Evolutionary conservation across 2,888 invertebrate species (phyloP), one percentile per base, ranked within the genome.

Genomic region (Serripes groenlandicus): DNA sequence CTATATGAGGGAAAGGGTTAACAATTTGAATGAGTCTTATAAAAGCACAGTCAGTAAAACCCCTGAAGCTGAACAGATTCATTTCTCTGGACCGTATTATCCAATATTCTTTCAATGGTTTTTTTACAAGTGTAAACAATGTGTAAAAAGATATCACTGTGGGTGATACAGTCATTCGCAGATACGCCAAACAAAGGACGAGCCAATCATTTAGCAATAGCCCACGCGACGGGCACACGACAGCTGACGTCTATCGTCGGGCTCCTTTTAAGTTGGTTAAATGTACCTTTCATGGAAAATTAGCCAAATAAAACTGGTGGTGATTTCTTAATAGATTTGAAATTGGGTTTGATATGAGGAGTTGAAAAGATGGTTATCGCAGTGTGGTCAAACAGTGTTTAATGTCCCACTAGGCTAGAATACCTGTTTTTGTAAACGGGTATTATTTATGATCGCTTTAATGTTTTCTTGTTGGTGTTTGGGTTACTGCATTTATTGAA

Each of bases 171-270:
- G 35, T 30, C 21, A 37, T 37, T 74, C 64, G 32, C 42, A 66
- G 72, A 72, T 37, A 54, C 64, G 66, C 42, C 34, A 49, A 78
- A 72, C 78, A 78, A 78, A 78, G 78, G 35, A 42, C 64, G 26
- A 52, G 54, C 72, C 64, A 64, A 64, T 37, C 52, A 66, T 52
- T 28, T 64, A 52, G 66, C 69, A 81, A 85, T 81, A 56, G 76
- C 52, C 74, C 85, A 85, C 85, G 78, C 81, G 85, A 64, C 78
- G 28, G 75, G 49, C 85, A 76, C 81, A 79, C 79, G 78, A 54
- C 83, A 70, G 83, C 72, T 83, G 83, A 66, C 66, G 60, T 69
- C n/a, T 34, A 32, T 34, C 58, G 68, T 78, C 58, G n/a, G 56
- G 64, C 30, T 73, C 26, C 66, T 66, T 60, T 74, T 73, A 35